Conservation (phyloP, 2,113 vertebrate species). For the Xenus cinereus region DNA sequence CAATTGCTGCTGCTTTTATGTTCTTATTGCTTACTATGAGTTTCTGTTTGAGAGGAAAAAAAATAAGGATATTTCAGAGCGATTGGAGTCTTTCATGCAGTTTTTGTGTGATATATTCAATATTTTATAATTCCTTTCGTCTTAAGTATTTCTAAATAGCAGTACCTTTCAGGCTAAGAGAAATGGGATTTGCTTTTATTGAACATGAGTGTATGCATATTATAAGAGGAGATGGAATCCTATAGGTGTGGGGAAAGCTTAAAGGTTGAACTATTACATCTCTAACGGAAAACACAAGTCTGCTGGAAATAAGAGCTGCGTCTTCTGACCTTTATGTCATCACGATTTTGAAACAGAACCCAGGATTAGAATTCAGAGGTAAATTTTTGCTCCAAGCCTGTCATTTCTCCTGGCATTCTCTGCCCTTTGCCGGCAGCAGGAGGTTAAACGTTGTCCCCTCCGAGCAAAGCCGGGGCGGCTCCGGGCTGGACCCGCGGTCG, state of each 20-base stretch:
- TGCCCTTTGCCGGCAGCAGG: not conserved
- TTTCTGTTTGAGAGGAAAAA: conserved; percentile 24
- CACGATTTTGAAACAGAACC: not conserved
- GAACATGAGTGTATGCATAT: not conserved
- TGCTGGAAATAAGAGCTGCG: not conserved
- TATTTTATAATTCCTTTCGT: conserved; percentile 36
- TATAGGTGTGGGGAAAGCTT: not conserved
- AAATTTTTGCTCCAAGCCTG: not conserved
- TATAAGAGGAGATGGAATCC: not conserved
- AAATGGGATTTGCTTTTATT: not conserved
- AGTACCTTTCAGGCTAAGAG: not conserved
- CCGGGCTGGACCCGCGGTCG: no score
- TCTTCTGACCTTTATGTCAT: not conserved
- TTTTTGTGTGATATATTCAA: not conserved
- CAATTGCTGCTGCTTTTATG: conserved; percentile 30
- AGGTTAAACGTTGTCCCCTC: not conserved
- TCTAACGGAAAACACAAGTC: not conserved
- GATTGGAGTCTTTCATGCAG: not conserved
- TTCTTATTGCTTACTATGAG: conserved; percentile 7
- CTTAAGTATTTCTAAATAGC: conserved; percentile 23
- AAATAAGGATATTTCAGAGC: not conserved
- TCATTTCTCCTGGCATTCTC: rapidly evolving
- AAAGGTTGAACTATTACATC: not conserved
- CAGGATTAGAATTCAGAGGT: not conserved
- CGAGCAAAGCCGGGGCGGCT: not conserved